Evolutionary conservation across 2,797 vertebrate genomes (phyloP), one percentile per base, ranked within the genome.

Genomic region (Lithobates pipiens): DNA sequence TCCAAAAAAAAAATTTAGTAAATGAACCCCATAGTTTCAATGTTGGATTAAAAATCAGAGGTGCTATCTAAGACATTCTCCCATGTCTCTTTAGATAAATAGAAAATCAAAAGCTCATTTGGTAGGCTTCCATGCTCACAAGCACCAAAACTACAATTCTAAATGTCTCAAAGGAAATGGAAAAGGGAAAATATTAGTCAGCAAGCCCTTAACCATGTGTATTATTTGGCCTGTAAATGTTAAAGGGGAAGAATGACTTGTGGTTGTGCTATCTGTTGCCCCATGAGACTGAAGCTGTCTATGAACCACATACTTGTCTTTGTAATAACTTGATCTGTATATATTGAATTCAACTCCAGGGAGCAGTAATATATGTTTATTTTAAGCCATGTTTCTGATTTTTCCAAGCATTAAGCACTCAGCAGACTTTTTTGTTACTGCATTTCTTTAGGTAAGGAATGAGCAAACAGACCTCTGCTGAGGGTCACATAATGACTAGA

Each of bases 391-490:
- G 18, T 73, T 82, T 73, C 54, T 29, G 80, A 63, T 63, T 15
- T 72, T 82, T 73, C 39, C n/a, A 23, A 25, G 65, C 29, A 9
- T 80, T 11, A 54, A 63, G 18, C 10, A 2, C 61, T 65, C 61
- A 25, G 61, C 15, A 65, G 61, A 65, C 61, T 9, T 63, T 25
- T 63, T 39, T 65, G 25, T 65, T 65, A 25, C n/a, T 65, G 36
- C 16, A 25, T 44, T 10, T 3, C 16, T 82, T 57, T 27, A 73
- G 34, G 44, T 50, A 54, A 80, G 29, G 80, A 73, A 82, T 82
- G 80, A 32, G 72, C 70, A 73, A 82, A 70, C 16, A 32, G 80
- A 82, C 80, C 80, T 73, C 61, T 34, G n/a, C 34, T 44, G 54
- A 81, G 67, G 44, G 80, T 42, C 15, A 15, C 36, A 15, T 42